Conservation (phyloP, 2,797 vertebrate species). For the Spondyliosoma cantharus region DNA sequence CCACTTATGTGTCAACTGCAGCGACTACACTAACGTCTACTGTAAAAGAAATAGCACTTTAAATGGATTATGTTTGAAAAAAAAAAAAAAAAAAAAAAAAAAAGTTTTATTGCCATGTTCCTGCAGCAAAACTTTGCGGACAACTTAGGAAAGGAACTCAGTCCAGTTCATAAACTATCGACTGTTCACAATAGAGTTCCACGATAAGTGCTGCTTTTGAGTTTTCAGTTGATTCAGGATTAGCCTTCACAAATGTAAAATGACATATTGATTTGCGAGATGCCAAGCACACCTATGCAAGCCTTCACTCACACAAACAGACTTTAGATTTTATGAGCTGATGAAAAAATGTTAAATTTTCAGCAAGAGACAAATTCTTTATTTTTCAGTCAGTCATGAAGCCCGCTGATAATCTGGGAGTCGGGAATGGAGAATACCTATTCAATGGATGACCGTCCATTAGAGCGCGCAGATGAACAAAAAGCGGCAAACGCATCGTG, state of each 20-base stretch:
- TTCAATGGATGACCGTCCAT: conserved; percentile 45
- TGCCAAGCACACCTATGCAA: conserved; percentile 43
- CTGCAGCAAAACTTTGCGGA: conserved; percentile 33
- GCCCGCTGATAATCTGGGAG: conserved; percentile 21
- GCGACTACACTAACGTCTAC: conserved; percentile 18
- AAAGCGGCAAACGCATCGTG: conserved; percentile 35
- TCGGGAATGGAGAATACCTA: conserved; percentile 5
- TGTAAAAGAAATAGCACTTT: conserved; percentile 22
- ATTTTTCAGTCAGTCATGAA: conserved; percentile 2
- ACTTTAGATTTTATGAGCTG: conserved; percentile 37
- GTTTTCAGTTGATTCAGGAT: conserved; percentile 52
- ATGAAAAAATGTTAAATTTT: conserved; percentile 58
- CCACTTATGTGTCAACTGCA: conserved; percentile 55
- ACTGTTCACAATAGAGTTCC: conserved; percentile 49
- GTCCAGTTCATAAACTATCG: conserved; percentile 54
- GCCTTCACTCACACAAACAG: conserved; percentile 39
- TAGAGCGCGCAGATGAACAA: conserved; percentile 56
- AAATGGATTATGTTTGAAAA: conserved; percentile 31
- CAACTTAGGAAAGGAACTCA: conserved; percentile 40
- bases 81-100: background rate
- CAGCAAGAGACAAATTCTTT: conserved; percentile 23
- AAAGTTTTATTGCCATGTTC: conserved; percentile 23
- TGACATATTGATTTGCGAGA: conserved; percentile 69
- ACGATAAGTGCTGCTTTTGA: conserved; percentile 40
- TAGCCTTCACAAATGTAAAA: conserved; percentile 64